Percentiles rank a stretch among this genome's conserved stretches.
These are phyloP conservation scores for Sarcoramphus papa DNA, from an alignment of 2,797 vertebrate species.

Conservation along the genomic window DNA sequence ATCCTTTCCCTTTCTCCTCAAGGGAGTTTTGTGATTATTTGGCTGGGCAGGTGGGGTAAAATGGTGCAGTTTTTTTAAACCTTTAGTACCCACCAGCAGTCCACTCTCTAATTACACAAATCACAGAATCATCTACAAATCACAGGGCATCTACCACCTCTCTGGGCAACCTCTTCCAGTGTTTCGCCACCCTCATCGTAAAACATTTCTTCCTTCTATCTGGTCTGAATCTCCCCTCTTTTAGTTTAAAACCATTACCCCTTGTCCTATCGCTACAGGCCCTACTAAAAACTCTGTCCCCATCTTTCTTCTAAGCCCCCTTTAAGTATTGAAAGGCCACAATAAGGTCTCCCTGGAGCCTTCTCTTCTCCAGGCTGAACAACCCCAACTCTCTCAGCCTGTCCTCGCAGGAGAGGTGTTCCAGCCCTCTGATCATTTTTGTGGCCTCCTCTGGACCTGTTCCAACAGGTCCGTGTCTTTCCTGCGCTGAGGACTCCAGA, in stretches of 20 bases:
- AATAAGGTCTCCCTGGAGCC: rapidly evolving
- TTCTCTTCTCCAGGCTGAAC: not conserved
- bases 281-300: too few relatives aligned
- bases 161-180: not conserved
- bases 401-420: not conserved
- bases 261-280: rapidly evolving
- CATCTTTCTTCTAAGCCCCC: not conserved
- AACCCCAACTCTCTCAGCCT: not conserved
- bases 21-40: not conserved
- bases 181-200: rapidly evolving
- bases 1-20: not conserved
- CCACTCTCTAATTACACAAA: not conserved
- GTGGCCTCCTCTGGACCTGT: not conserved
- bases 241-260: not conserved
- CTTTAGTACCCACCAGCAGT: not conserved
- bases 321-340: rapidly evolving
- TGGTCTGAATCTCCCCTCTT: not conserved
- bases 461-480: not conserved
- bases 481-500: not conserved
- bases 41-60: not conserved
- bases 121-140: too few relatives aligned
- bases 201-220: not conserved
- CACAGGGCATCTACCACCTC: not conserved
- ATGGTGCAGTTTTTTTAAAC: not conserved
- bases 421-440: rapidly evolving